Conservation (phyloP, 2,888 invertebrate species). For the Lasius fuliginosus region DNA sequence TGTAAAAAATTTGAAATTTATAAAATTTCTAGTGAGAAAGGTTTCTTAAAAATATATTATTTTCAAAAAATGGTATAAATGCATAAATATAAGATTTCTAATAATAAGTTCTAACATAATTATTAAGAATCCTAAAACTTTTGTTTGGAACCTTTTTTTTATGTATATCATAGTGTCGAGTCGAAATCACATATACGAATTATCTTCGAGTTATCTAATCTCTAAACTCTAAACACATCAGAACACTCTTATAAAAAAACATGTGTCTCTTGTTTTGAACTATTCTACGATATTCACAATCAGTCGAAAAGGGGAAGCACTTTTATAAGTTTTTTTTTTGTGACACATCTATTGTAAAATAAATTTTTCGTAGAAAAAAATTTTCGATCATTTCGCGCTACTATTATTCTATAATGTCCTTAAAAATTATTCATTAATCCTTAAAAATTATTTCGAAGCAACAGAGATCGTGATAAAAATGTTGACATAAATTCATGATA, state of each 20-base stretch:
- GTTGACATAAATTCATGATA: background rate
- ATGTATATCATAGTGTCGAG: background rate
- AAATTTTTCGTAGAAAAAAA: background rate
- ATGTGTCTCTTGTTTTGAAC: background rate
- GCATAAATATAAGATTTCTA: background rate
- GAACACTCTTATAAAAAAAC: background rate
- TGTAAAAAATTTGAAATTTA: background rate
- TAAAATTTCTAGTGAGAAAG: background rate
- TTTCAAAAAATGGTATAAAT: background rate
- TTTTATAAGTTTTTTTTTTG: too few relatives aligned
- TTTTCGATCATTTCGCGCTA: background rate
- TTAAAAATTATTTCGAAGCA: background rate
- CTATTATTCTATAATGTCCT: background rate
- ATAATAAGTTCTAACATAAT: background rate
- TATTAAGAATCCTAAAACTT: background rate
- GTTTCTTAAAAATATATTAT: background rate
- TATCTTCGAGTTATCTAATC: background rate
- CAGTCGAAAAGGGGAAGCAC: too few relatives aligned
- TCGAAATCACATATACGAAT: background rate
- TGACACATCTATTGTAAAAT: background rate
- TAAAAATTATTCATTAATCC: background rate
- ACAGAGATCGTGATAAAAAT: background rate
- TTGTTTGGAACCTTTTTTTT: background rate
- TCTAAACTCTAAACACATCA: background rate
- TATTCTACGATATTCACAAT: too few relatives aligned